Percentiles rank a stretch among this genome's conserved stretches.
phyloP scores from a whole-genome alignment of 2,113 vertebrate genomes.

The Phrynocephalus versicolor region DNA sequence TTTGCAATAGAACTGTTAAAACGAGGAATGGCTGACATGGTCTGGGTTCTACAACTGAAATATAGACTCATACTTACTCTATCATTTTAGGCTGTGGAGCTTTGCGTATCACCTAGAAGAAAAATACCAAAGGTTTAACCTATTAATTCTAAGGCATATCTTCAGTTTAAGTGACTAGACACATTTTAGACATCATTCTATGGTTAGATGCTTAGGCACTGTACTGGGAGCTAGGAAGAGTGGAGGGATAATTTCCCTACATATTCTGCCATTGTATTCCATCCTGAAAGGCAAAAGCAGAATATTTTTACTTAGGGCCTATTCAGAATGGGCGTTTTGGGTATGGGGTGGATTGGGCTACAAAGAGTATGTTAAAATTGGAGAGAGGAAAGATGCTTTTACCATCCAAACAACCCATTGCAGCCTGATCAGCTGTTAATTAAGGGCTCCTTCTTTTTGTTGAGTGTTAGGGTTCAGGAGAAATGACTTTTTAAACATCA shows the following conservation, averaged over 20 bases:
- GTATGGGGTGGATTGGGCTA: too few relatives aligned
- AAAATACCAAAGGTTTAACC: neutral
- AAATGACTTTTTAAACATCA: too few relatives aligned
- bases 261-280: neutral
- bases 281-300: neutral
- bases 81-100: constrained; percentile 83
- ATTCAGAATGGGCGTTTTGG: too few relatives aligned
- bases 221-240: neutral
- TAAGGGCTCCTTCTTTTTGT: too few relatives aligned
- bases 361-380: too few relatives aligned
- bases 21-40: neutral
- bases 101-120: constrained; percentile 76
- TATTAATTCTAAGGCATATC: neutral
- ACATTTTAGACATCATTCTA: neutral
- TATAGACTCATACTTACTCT: constrained; percentile 81
- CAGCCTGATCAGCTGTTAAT: too few relatives aligned
- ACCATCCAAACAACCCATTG: too few relatives aligned
- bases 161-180: neutral
- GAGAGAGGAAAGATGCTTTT: too few relatives aligned
- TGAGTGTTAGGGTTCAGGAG: too few relatives aligned
- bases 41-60: fast-evolving
- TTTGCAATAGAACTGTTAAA: neutral
- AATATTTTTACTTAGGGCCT: neutral
- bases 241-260: neutral
- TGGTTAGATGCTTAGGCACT: neutral